Conservation (phyloP, 2,797 vertebrate species). For the Agapornis canus region DNA sequence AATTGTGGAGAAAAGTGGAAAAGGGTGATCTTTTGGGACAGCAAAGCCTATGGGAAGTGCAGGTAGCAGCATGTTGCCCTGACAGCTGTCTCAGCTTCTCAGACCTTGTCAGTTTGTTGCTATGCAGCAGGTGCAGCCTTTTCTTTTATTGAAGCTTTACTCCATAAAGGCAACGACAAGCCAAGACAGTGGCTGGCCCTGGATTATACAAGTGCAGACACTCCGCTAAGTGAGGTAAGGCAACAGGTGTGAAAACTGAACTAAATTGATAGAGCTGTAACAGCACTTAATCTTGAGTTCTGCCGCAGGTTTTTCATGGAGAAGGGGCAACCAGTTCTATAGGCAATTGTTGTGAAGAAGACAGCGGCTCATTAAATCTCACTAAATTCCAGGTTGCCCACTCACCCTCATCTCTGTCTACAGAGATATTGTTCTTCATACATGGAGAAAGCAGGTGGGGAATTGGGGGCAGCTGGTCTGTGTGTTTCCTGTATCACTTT, state of each 20-base stretch:
- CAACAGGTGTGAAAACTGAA: constrained; percentile 78
- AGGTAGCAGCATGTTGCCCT: constrained; percentile 79
- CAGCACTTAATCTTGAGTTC: constrained; percentile 67
- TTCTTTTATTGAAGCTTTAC: constrained; percentile 75
- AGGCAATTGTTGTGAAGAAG: not conserved
- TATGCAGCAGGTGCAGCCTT: constrained; percentile 82
- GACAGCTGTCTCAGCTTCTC: constrained; percentile 81
- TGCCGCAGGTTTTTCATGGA: constrained; percentile 49
- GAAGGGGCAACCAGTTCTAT: constrained; percentile 20
- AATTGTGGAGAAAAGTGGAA: constrained; percentile 69
- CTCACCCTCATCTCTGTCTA: not conserved
- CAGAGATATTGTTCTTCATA: not conserved
- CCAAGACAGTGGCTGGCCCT: constrained; percentile 81
- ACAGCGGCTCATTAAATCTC: not conserved
- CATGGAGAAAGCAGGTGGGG: not conserved
- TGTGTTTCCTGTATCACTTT: not conserved
- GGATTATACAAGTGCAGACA: constrained; percentile 81
- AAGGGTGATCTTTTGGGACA: constrained; percentile 72
- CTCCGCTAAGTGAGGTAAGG: constrained; percentile 84
- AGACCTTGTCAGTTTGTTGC: constrained; percentile 76
- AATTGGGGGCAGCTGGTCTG: not conserved
- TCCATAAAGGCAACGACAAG: constrained; percentile 77
- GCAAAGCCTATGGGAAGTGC: constrained; percentile 76
- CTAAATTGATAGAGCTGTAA: constrained; percentile 48
- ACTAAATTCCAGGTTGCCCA: constrained; percentile 18